Conservation (phyloP, 92 coral and sea anemone species). For the Epizoanthus illoricatus region DNA sequence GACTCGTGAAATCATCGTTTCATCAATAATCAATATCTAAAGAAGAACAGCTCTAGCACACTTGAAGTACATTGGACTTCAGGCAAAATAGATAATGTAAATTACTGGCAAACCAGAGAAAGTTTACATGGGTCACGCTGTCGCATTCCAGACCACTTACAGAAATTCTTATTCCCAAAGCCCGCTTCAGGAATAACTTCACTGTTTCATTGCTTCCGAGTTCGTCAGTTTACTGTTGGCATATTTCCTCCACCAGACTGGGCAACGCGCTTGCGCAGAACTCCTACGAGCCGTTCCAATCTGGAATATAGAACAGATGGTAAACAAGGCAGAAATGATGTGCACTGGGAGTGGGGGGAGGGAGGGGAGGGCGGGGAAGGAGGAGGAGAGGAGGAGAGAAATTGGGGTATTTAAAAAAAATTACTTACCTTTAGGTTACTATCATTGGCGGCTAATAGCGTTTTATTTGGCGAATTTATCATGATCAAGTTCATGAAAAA, state of each 20-base stretch:
- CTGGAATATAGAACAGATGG: constrained; percentile 45
- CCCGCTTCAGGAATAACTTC: background rate
- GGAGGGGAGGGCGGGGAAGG: too few species aligned
- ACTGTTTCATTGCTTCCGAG: constrained; percentile 1
- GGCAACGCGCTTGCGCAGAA: constrained; percentile 86
- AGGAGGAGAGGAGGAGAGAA: background rate
- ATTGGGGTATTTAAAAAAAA: background rate
- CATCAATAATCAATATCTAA: too few species aligned
- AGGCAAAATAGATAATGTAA: too few species aligned
- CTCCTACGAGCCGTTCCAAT: constrained; percentile 89
- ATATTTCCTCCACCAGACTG: constrained; percentile 77
- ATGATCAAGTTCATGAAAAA: background rate
- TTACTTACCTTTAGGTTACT: background rate
- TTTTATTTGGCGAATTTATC: too few species aligned
- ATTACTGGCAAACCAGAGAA: too few species aligned
- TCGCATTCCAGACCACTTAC: constrained; percentile 1
- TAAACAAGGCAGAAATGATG: background rate
- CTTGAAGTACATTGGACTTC: too few species aligned
- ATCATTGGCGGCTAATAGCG: background rate
- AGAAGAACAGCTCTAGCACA: too few species aligned
- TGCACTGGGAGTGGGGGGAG: background rate
- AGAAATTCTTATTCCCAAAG: background rate
- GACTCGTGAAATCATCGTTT: too few species aligned
- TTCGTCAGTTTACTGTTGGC: constrained; percentile 72
- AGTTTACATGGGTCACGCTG: too few species aligned